Evolutionary conservation across 2,113 vertebrate species (phyloP), one percentile per base, ranked within the genome.

Genomic region (Apeltes quadracus): DNA sequence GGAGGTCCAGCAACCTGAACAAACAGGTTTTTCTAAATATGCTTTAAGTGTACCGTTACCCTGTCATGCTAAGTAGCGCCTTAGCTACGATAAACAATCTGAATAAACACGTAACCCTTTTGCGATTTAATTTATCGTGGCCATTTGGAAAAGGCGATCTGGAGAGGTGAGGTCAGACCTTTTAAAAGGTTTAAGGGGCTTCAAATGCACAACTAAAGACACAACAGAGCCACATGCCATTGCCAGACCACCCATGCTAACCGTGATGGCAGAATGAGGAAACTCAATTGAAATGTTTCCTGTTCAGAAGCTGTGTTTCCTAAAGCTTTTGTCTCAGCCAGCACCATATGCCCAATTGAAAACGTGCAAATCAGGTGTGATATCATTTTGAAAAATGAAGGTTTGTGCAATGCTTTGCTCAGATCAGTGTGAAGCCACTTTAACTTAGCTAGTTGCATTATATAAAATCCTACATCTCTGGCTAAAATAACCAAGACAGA

Each of bases 101-200:
- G 59, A 67, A 38, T 67, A 68, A 84, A 86, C 54, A 68, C 63
- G 6, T 69, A 32, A 68, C 43, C 16, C 58, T 87, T 72, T 23
- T 34, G 32, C 32, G 32, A 66, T 39, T 55, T 79, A 69, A 76
- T 72, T 25, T 66, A 82, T 78, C 62, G 36, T 59, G 16, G 57
- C 61, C 72, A 75, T 51, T 27, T 78, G 50, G 61, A 62, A 34
- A 61, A n/a, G 36, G 41, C 53, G 77, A 71, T 20, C 48, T 66
- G 36, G 43, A 72, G 63, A 43, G 23, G 43, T 83, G 78, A 90
- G 69, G 69, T 89, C 83, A 87, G 70, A 61, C 51, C 29, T 72
- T 50, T 61, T 66, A 41, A 57, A 72, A 63, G 5, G 39, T 41
- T 27, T 7, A 23, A 15, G 39, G 46, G n/a, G 9, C 29, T 79